Percentiles rank a stretch among this genome's conserved stretches.
Conservation (phyloP, 1,140 invertebrate genomes). For the Aphelinus certus region DNA sequence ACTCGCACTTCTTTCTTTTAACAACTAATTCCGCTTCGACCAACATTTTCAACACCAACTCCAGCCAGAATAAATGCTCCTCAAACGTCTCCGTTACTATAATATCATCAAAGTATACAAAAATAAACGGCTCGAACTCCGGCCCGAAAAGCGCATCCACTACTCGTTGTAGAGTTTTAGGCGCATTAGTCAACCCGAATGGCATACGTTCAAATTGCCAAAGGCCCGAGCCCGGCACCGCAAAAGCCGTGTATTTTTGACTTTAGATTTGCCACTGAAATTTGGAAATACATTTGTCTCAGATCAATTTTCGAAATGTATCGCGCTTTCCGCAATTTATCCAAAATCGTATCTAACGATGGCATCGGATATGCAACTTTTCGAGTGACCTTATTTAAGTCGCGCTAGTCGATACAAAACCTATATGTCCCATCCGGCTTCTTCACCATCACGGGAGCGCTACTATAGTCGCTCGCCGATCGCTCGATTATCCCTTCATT, state of each 20-base stretch:
- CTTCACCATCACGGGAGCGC: conserved; percentile 56
- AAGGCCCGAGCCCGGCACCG: not conserved
- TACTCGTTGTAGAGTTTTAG: conserved; percentile 2
- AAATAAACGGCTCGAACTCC: not conserved
- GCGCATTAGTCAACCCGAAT: not conserved
- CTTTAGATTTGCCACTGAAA: conserved; percentile 32
- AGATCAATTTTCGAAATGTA: conserved; percentile 47
- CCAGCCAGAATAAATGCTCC: conserved; percentile 1
- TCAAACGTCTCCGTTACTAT: conserved; percentile 15
- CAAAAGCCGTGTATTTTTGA: conserved; percentile 4
- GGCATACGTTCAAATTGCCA: conserved; percentile 13
- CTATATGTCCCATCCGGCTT: conserved; percentile 62
- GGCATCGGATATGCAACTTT: conserved; percentile 50
- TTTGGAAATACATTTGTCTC: conserved; percentile 51
- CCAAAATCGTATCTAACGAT: conserved; percentile 49
- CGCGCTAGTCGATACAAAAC: conserved; percentile 63
- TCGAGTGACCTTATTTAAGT: conserved; percentile 59
- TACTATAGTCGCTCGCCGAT: conserved; percentile 52
- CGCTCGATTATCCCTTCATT: conserved; percentile 50
- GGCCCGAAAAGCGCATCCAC: conserved; percentile 16
- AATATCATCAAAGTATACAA: conserved; percentile 22
- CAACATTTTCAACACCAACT: not conserved
- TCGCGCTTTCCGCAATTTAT: conserved; percentile 47
- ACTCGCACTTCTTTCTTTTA: conserved; percentile 22
- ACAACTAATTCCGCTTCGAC: not conserved